A percentile compares a stretch with the other conserved stretches of the same genome.
These are phyloP conservation scores for Ectobius pallidus DNA, from an alignment of 2,888 invertebrate genomes.

Conservation along the genomic window DNA sequence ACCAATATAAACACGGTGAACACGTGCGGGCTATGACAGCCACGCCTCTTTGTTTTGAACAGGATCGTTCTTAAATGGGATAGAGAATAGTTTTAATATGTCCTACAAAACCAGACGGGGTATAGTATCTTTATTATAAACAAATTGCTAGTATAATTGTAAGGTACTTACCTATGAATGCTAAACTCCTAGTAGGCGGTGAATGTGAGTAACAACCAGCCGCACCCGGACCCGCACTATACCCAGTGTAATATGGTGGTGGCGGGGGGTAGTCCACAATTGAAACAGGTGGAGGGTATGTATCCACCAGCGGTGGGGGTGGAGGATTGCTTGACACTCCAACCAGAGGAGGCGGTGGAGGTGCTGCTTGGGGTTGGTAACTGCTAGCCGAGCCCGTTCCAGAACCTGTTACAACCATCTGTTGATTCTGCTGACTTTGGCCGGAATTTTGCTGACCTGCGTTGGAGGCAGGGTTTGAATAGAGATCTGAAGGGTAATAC, in stretches of 20 bases:
- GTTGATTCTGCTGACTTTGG: slow-evolving; percentile 48
- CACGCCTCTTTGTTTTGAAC: too few species aligned
- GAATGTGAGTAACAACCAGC: slow-evolving; percentile 64
- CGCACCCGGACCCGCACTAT: slow-evolving; percentile 54
- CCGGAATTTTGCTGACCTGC: slow-evolving; percentile 45
- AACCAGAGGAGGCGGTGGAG: slow-evolving; percentile 52
- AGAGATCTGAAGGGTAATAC: slow-evolving; percentile 41
- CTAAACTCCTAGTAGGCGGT: slow-evolving; percentile 67
- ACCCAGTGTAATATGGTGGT: slow-evolving; percentile 55
- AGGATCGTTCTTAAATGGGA: too few species aligned
- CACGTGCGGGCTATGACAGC: too few species aligned
- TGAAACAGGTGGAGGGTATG: slow-evolving; percentile 46
- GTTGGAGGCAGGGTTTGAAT: slow-evolving; percentile 51
- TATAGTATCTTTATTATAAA: too few species aligned
- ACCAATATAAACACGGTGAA: too few species aligned
- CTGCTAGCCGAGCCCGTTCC: slow-evolving; percentile 49
- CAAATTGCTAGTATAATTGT: too few species aligned
- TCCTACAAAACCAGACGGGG: too few species aligned
- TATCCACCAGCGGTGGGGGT: slow-evolving; percentile 53
- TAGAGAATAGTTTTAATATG: too few species aligned
- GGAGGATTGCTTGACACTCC: slow-evolving; percentile 46
- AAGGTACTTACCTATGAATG: slow-evolving; percentile 68
- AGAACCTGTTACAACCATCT: slow-evolving; percentile 55
- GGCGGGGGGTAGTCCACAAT: slow-evolving; percentile 48
- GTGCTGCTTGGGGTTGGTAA: slow-evolving; percentile 45